These are phyloP conservation scores for Mythimna lalbum DNA, from an alignment of 2,888 invertebrate species.

Conservation along the genomic window DNA sequence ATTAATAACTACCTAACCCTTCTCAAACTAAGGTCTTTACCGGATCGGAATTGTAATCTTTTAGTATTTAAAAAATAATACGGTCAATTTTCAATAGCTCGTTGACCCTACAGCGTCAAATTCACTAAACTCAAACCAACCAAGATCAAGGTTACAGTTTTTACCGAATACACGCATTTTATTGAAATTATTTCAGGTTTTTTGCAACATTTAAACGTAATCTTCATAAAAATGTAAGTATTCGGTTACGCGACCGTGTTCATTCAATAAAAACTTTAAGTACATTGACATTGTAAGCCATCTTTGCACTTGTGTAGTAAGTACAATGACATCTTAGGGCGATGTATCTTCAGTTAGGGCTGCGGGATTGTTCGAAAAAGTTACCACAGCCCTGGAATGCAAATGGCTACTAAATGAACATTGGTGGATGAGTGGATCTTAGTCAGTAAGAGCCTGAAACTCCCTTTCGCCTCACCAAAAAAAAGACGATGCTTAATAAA, in stretches of 20 bases:
- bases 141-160: slow-evolving; percentile 51
- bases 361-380: too few species aligned
- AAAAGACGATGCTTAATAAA: background rate
- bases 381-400: too few species aligned
- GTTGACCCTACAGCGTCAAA: slow-evolving; percentile 33
- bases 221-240: slow-evolving; percentile 29
- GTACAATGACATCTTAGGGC: slow-evolving; percentile 17
- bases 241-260: slow-evolving; percentile 20
- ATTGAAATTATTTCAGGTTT: slow-evolving; percentile 31
- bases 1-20: slow-evolving; percentile 14
- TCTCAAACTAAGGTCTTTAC: slow-evolving; percentile 10
- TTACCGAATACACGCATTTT: slow-evolving; percentile 11
- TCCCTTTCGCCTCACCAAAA: too few species aligned
- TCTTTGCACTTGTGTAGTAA: slow-evolving; percentile 16
- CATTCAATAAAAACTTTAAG: slow-evolving; percentile 28
- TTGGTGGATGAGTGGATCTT: too few species aligned
- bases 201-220: slow-evolving; percentile 27
- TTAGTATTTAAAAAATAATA: slow-evolving; percentile 13
- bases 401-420: too few species aligned
- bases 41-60: background rate
- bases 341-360: background rate
- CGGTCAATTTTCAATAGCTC: slow-evolving; percentile 21
- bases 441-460: too few species aligned
- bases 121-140: slow-evolving; percentile 40
- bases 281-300: slow-evolving; percentile 5